Conservation (phyloP, 2,888 invertebrate species). For the Zygaena filipendulae region DNA sequence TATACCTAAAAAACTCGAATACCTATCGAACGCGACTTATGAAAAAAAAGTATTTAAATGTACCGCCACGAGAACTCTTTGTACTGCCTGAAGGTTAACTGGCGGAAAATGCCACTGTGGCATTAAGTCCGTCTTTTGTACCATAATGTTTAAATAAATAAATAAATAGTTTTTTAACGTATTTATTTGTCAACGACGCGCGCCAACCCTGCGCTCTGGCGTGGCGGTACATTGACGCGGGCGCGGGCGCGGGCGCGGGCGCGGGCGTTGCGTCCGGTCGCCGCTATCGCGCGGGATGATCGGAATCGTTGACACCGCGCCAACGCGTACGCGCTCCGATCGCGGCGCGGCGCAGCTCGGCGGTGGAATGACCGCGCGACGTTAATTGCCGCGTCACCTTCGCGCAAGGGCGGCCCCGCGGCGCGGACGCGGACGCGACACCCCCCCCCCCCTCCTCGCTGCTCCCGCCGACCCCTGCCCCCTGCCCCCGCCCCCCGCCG, state of each 20-base stretch:
- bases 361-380: slow-evolving; percentile 57
- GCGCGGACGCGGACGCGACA: slow-evolving; percentile 23
- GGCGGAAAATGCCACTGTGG: too few relatives aligned
- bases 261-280: slow-evolving; percentile 39
- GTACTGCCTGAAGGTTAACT: too few relatives aligned
- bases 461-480: slow-evolving; percentile 10
- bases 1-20: too few relatives aligned
- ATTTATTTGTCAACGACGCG: neutral
- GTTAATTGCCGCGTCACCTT: slow-evolving; percentile 65
- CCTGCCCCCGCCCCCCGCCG: slow-evolving; percentile 16
- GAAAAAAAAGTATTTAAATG: too few relatives aligned
- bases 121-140: too few relatives aligned
- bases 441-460: slow-evolving; percentile 18
- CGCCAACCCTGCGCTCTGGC: slow-evolving; percentile 1
- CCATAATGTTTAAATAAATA: too few relatives aligned
- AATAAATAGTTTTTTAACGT: too few relatives aligned
- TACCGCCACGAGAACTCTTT: too few relatives aligned
- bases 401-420: slow-evolving; percentile 49
- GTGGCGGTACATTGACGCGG: too few relatives aligned
- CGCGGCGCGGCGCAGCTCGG: slow-evolving; percentile 20
- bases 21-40: too few relatives aligned
- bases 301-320: slow-evolving; percentile 63
- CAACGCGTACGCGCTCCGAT: slow-evolving; percentile 24
- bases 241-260: slow-evolving; percentile 22
- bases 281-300: slow-evolving; percentile 50